Percentiles rank a stretch among this genome's conserved stretches.
Conservation (phyloP, 2,888 invertebrate species). For the Pilophorus perplexus region DNA sequence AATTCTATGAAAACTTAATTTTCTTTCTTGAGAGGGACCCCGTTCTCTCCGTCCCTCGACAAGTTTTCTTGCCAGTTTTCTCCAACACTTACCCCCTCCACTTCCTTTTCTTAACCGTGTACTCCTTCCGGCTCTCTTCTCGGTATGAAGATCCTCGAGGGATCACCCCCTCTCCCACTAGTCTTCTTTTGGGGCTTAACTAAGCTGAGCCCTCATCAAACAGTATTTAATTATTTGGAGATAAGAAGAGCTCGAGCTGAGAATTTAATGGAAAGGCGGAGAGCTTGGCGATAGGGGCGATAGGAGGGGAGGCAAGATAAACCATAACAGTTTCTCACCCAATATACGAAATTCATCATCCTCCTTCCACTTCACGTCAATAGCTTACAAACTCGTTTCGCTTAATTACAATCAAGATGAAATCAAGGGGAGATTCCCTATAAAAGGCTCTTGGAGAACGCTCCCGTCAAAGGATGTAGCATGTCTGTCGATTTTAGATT, state of each 20-base stretch:
- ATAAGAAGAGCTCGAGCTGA: background rate
- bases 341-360: background rate
- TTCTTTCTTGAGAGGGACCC: constrained; percentile 20
- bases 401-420: background rate
- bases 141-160: background rate
- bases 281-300: background rate
- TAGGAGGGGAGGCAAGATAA: background rate
- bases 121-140: background rate
- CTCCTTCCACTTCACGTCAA: background rate
- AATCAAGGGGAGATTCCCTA: background rate
- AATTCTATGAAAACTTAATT: constrained; percentile 40
- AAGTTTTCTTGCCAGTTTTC: too few species aligned
- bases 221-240: constrained; percentile 37
- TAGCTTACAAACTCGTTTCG: background rate
- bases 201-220: constrained; percentile 30
- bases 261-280: constrained; percentile 16
- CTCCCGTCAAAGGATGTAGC: too few species aligned
- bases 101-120: too few species aligned
- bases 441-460: too few species aligned
- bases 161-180: background rate
- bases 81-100: too few species aligned
- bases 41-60: too few species aligned
- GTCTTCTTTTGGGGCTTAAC: background rate
- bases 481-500: too few species aligned
- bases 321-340: background rate